Evolutionary conservation across 2,113 vertebrate genomes (phyloP).

Genomic region (Cottus gobio): DNA sequence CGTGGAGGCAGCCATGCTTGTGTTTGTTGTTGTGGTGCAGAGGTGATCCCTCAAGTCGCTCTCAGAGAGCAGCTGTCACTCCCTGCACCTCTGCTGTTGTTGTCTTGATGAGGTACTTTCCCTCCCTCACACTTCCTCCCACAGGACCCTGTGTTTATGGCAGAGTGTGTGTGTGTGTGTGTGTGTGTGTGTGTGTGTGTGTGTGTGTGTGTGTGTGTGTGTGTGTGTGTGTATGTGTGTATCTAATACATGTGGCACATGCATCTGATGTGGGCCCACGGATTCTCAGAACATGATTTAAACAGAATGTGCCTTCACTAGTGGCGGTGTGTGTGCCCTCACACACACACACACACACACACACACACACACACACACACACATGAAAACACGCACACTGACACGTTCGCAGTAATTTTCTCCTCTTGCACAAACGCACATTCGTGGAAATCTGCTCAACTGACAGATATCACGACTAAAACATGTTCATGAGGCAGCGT

Average conservation of each 20-base stretch:
- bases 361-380: neutral
- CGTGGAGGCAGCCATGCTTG: neutral
- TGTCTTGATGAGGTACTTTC: conserved; percentile 73
- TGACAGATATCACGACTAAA: neutral
- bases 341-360: neutral
- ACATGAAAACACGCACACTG: neutral
- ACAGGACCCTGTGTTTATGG: conserved; percentile 71
- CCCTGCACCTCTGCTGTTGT: conserved; percentile 69
- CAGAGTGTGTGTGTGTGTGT: conserved; percentile 31
- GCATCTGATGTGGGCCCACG: conserved; percentile 35
- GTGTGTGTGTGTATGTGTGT: conserved; percentile 18
- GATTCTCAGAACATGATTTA: conserved; percentile 50
- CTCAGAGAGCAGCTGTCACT: conserved; percentile 70
- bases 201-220: conserved; percentile 17
- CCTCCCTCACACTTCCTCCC: conserved; percentile 77
- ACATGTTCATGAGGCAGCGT: neutral
- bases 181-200: conserved; percentile 16
- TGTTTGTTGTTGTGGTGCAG: conserved; percentile 55
- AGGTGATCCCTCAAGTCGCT: conserved; percentile 66
- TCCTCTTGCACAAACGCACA: neutral
- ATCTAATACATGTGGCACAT: conserved; percentile 13
- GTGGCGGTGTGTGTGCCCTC: neutral
- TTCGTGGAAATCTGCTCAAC: neutral
- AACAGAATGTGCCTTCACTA: conserved; percentile 10
- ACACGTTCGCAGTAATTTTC: neutral